These are phyloP conservation scores for Sinella curviseta DNA, from an alignment of 1,140 invertebrate genomes.

Conservation along the genomic window DNA sequence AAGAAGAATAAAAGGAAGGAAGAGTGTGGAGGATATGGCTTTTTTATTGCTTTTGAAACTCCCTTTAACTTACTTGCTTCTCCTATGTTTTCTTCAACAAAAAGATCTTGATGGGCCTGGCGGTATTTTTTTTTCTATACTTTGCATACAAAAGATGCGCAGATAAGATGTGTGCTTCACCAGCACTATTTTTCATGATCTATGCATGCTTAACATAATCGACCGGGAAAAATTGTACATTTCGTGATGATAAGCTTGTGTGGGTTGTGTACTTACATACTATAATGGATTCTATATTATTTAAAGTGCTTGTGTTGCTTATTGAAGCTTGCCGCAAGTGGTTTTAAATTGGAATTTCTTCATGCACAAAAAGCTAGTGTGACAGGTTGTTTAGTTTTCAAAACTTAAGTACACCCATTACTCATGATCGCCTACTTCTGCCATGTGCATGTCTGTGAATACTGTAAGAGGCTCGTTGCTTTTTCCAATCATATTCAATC, in stretches of 20 bases:
- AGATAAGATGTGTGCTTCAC: background rate
- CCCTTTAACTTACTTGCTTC: background rate
- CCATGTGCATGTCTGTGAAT: background rate
- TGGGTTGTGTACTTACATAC: background rate
- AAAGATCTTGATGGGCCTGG: background rate
- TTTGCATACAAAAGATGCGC: background rate
- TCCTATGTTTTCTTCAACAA: no score
- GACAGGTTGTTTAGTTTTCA: background rate
- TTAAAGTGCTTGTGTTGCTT: no score
- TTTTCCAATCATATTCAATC: no score
- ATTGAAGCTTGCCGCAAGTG: constrained; percentile 3
- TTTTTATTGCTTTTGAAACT: constrained; percentile 16
- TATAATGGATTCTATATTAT: no score
- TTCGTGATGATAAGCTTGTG: background rate
- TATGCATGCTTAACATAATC: background rate
- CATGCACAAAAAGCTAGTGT: background rate
- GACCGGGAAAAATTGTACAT: background rate
- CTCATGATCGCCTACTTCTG: background rate
- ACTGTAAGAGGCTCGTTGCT: no score
- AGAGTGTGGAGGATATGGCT: background rate
- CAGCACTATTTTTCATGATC: background rate
- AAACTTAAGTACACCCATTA: background rate
- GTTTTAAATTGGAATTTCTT: constrained; percentile 3
- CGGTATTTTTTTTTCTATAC: background rate
- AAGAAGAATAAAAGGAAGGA: background rate